These are phyloP conservation scores for Euplagia quadripunctaria DNA, from an alignment of 2,888 invertebrate species.

Conservation along the genomic window DNA sequence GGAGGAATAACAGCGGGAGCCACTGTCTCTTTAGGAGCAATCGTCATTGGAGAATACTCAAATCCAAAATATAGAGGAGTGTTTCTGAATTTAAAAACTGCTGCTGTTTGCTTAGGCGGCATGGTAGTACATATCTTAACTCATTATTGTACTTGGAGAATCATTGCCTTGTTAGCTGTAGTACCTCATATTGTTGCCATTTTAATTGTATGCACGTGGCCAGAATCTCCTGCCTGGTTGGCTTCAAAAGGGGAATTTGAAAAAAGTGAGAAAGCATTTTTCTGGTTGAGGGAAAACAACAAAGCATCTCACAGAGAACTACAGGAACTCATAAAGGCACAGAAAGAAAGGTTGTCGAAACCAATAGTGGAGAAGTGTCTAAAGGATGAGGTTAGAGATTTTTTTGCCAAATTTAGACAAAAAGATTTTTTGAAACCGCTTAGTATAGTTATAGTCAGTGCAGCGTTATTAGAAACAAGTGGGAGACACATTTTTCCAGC, in stretches of 20 bases:
- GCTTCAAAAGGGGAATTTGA: slow-evolving; percentile 71
- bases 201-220: slow-evolving; percentile 75
- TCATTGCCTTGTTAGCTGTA: slow-evolving; percentile 57
- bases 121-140: slow-evolving; percentile 61
- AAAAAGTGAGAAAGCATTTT: slow-evolving; percentile 81
- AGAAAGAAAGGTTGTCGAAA: slow-evolving; percentile 50
- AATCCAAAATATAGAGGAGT: slow-evolving; percentile 69
- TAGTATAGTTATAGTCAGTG: slow-evolving; percentile 57
- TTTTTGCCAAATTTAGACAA: slow-evolving; percentile 61
- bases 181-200: slow-evolving; percentile 58
- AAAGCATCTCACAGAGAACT: slow-evolving; percentile 56
- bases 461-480: slow-evolving; percentile 62
- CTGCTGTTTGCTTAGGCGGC: slow-evolving; percentile 63
- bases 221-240: slow-evolving; percentile 89
- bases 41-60: slow-evolving; percentile 72
- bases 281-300: slow-evolving; percentile 80
- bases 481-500: slow-evolving; percentile 72
- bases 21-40: slow-evolving; percentile 62
- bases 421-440: slow-evolving; percentile 70
- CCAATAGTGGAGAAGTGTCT: slow-evolving; percentile 28
- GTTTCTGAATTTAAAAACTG: slow-evolving; percentile 70
- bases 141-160: slow-evolving; percentile 61
- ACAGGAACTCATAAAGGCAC: slow-evolving; percentile 59
- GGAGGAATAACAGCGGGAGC: slow-evolving; percentile 63
- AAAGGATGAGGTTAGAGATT: slow-evolving; percentile 29